A percentile compares a stretch with the other conserved stretches of the same genome.
Evolutionary conservation across 1,140 invertebrate species (phyloP).

Genomic region (Calliphora vicina): DNA sequence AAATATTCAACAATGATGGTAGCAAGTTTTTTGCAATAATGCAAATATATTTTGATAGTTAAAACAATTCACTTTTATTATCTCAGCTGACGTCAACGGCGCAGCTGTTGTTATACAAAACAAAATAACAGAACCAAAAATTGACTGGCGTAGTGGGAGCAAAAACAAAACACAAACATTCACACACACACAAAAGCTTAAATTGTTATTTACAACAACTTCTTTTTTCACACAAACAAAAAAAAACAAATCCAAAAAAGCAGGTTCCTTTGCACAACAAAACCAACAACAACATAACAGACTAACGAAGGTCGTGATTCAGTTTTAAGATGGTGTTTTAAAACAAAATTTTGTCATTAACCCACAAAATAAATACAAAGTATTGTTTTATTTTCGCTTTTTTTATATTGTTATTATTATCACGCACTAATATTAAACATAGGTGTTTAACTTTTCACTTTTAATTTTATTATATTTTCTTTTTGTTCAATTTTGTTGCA

Average conservation of each 20-base stretch:
- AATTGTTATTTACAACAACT: not conserved
- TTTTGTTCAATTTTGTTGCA: not conserved
- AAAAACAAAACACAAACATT: slow-evolving; percentile 6
- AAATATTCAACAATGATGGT: too few species aligned
- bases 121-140: not conserved
- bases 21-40: too few species aligned
- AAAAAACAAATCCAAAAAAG: not conserved
- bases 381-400: not conserved
- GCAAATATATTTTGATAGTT: not conserved
- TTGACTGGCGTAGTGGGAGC: not conserved
- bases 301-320: slow-evolving; percentile 26
- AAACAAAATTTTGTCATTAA: slow-evolving; percentile 21
- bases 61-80: not conserved
- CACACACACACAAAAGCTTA: not conserved
- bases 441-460: slow-evolving; percentile 13
- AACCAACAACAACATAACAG: not conserved
- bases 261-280: slow-evolving; percentile 24
- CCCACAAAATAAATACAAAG: slow-evolving; percentile 5
- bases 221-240: not conserved
- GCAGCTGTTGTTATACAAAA: slow-evolving; percentile 36
- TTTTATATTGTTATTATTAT: not conserved
- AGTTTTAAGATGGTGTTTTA: not conserved
- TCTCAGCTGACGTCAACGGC: slow-evolving; percentile 27
- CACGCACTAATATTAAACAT: not conserved
- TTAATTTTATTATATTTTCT: not conserved